phyloP scores from a whole-genome alignment of 2,113 vertebrate genomes.

The Tautogolabrus adspersus region DNA sequence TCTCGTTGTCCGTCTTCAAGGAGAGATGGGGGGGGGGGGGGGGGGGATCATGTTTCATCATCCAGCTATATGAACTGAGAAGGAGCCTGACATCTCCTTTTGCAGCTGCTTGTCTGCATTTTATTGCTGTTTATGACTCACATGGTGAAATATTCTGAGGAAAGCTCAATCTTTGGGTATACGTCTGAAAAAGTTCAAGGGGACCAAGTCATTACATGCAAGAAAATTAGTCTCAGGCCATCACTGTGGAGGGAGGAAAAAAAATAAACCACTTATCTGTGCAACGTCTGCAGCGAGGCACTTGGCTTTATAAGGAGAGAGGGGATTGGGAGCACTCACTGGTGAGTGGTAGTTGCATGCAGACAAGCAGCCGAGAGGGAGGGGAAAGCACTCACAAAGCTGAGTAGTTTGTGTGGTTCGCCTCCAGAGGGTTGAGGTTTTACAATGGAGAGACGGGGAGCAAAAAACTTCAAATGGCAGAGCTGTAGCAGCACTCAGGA shows the following conservation, averaged over 20 bases:
- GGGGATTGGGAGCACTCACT: constrained; percentile 69
- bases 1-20: constrained; percentile 74
- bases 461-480: constrained; percentile 58
- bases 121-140: constrained; percentile 49
- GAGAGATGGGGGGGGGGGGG: constrained; percentile 45
- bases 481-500: constrained; percentile 37
- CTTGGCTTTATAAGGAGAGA: constrained; percentile 69
- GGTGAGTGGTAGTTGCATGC: constrained; percentile 65
- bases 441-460: constrained; percentile 58
- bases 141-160: constrained; percentile 9
- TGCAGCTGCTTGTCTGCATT: constrained; percentile 49
- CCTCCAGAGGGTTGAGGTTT: constrained; percentile 68
- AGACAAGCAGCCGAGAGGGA: constrained; percentile 61
- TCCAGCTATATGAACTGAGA: constrained; percentile 55
- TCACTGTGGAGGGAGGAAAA: constrained; percentile 18
- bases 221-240: constrained; percentile 68
- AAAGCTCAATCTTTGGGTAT: constrained; percentile 33
- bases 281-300: constrained; percentile 64
- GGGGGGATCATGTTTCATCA: constrained; percentile 78
- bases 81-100: constrained; percentile 61
- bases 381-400: constrained; percentile 61
- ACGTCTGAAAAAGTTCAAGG: constrained; percentile 52
- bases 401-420: constrained; percentile 54
- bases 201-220: constrained; percentile 61
- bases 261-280: constrained; percentile 69